Evolutionary conservation across 2,888 invertebrate genomes (phyloP), one percentile per base, ranked within the genome.

Genomic region (Maniola hyperantus): DNA sequence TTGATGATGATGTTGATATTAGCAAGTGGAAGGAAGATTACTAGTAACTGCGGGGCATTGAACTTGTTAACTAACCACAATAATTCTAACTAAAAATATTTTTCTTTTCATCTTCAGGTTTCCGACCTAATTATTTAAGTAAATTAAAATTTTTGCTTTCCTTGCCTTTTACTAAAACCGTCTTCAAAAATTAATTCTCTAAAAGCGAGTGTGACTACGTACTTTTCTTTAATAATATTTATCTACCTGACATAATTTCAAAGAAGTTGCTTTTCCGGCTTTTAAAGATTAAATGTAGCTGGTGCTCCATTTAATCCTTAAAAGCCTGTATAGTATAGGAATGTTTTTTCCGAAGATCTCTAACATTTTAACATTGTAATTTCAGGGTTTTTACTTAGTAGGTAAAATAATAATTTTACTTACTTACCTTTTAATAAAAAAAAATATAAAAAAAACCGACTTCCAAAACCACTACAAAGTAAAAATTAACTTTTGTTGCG

Each of bases 281-380:
- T 67, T 65, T 65, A 68, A 60, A 65, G 39, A 26, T 50, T 44
- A 55, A 48, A 44, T 60, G 42, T 60, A 67, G 48, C 67, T n/a
- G n/a, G n/a, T n/a, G n/a, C n/a, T n/a, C n/a, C n/a, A n/a, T n/a
- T n/a, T n/a, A n/a, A n/a, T n/a, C n/a, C n/a, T n/a, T n/a, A n/a
- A n/a, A n/a, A n/a, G n/a, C n/a, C n/a, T 34, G 34, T 7, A 55
- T 7, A 4, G 15, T 11, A 26, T 26, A 6, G 34, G 8, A 26
- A 34, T 34, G 20, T 33, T 46, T 46, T 46, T 15, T 15, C 15
- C 15, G 42, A 11, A 42, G 13, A 6, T 46, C 46, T 46, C 15
- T 15, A 46, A 46, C 15, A 46, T 15, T 13, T 13, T 13, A 42
- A 11, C 4, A 11, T 1, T 13, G 2, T 42, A 42, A 42, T 13